Evolutionary conservation across 2,888 invertebrate genomes (phyloP), one percentile per base, ranked within the genome.

Genomic region (Lepidocyrtoides sp.): DNA sequence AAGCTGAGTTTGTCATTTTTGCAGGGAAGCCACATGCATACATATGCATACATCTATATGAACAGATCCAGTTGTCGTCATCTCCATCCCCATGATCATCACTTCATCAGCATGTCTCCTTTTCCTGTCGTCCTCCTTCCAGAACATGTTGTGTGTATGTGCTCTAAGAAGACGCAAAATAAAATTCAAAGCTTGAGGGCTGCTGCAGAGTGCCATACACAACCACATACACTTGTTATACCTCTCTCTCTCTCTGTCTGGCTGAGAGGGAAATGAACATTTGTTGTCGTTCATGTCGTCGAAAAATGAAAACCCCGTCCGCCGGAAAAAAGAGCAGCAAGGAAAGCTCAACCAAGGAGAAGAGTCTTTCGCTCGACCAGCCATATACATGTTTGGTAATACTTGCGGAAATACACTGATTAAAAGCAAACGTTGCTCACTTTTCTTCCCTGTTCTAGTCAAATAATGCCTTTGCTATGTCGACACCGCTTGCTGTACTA

Each of bases 361-460:
- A 36, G 81, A 81, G 69, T 23, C 41, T 20, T 8, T 26, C 48
- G 48, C 69, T 41, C 44, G 57, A 1, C 20, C 72, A 79, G 77
- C 20, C 51, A 79, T 87, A 51, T 26, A 75, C 20, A 29, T 63
- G 12, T 41, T 60, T 41, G 51, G 69, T 88, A 81, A 88, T 88
- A 81, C 81, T 81, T 88, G 88, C 66, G 88, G 88, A 88, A 88
- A 88, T 88, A 69, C 88, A 88, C 81, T 88, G 88, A 88, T 88
- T 88, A 88, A 81, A 88, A 54, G 51, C 77, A 77, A 87, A 87
- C 66, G 66, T 81, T 41, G 29, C 17, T 86, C 69, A 44, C 81
- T 60, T 83, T 69, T 51, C 60, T 81, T 17, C 87, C 77, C 44
- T 77, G 20, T 17, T 60, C 48, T 66, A 54, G 60, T 60, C 36